Base-by-base conservation (phyloP, 2,113 vertebrate genomes). In the Megaleporinus macrocephalus region DNA sequence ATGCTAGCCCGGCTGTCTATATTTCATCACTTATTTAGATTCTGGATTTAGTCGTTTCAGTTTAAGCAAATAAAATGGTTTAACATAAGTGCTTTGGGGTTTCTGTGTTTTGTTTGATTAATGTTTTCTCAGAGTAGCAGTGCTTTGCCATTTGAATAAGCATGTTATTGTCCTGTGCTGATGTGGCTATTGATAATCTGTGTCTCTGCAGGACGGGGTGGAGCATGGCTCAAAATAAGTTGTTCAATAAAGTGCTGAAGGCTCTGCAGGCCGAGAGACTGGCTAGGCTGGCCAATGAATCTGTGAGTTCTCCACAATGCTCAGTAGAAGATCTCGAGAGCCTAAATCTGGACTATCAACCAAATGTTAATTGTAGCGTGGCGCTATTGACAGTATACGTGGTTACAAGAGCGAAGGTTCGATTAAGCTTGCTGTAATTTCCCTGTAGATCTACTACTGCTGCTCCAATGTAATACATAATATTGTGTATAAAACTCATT, bases 201-300 rank as follows among this genome's bases (percentile, higher is more conserved):
- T 18, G 27, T 41, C 13, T 51, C 20, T 51, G 24, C 57, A 99
- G 98, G 93, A 92, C 94, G 10, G 98, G 97, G n/a, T 99, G 98
- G 98, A 97, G 95, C 0, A 78, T 96, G 87, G 92, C 95, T 13
- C 98, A 99, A 90, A 99, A 96, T 91, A 99, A 99, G 86, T 92
- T 99, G 0, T 99, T 99, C 83, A 99, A 99, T 87, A 99, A 99
- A 92, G 96, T 98, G 61, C 93, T 99, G 83, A 99, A 99, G 89
- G 96, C 97, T 0, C 91, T 99, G 82, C 97, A 99, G 79, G 96
- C 95, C 0, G 98, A 99, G 90, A 90, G 98, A 73, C 93, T 98
- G 66, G 96, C 97, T 49, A 95, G 98, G 27, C 86, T 99, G 88
- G 96, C 98, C 75, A 98, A 98, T 15, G 97, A 99, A 85, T 94